Conservation (phyloP, 35 echinoderm and acorn worm genomes). For the Heliocidaris tuberculata region DNA sequence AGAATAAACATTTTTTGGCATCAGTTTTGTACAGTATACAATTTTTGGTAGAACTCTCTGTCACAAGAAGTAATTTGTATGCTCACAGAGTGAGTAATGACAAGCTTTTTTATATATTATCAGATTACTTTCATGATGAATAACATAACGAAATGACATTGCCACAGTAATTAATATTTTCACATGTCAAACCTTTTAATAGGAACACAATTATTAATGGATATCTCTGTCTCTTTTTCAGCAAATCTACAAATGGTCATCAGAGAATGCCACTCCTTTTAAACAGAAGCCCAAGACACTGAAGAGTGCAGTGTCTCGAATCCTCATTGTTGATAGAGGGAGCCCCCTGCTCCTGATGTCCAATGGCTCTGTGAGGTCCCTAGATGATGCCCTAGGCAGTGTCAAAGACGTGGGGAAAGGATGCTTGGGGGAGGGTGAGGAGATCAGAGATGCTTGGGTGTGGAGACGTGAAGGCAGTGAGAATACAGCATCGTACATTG, state of each 20-base stretch:
- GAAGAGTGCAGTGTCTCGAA: not conserved
- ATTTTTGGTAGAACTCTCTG: too few species aligned
- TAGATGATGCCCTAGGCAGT: not conserved
- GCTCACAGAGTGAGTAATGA: too few species aligned
- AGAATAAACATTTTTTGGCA: too few species aligned
- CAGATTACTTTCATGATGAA: too few species aligned
- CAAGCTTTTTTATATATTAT: too few species aligned
- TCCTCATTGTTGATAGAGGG: not conserved
- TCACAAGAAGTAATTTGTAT: too few species aligned
- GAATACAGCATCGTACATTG: not conserved
- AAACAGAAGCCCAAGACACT: not conserved
- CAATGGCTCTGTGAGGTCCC: not conserved
- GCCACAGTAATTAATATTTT: too few species aligned
- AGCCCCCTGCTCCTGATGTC: not conserved
- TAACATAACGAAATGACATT: too few species aligned
- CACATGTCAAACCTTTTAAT: not conserved
- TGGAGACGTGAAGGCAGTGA: not conserved
- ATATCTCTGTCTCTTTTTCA: not conserved
- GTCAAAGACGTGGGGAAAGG: not conserved
- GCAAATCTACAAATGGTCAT: conserved; percentile 28
- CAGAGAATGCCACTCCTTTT: not conserved
- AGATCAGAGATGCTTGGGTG: conserved; percentile 21
- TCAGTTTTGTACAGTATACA: too few species aligned
- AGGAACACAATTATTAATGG: not conserved
- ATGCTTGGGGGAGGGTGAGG: not conserved